Base-by-base conservation (phyloP, 2,888 invertebrate genomes). In the Lepidocyrtoides sp. region DNA sequence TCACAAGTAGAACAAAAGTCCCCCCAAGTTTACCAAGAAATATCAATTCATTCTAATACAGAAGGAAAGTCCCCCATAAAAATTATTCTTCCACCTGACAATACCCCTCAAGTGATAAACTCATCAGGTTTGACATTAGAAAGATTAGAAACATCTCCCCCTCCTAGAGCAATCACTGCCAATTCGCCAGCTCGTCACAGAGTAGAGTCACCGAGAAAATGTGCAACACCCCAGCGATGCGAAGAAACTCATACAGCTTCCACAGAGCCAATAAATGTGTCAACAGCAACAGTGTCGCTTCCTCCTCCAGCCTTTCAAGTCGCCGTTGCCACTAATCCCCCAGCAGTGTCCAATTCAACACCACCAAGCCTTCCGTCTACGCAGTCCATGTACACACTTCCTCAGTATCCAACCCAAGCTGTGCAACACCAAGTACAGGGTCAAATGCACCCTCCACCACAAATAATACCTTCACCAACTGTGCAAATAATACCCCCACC, bases 81-180 rank as follows among this genome's bases (percentile, higher is more conserved):
- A 51, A 29, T 77, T 32, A 51, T 77, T 17, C 77, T 77, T 36
- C 77, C 77, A 14, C 54, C 48, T 8, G 77, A 77, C 17, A 77
- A 77, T n/a, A 77, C 77, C 14, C 77, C 82, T 7, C 69, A 82
- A 36, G 41, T 66, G 7, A 72, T 89, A 10, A 83, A 72, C 10
- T 75, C 83, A 44, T 63, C 75, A 29, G 72, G 54, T 14, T 20
- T 81, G 14, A 29, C 89, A 60, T 12, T 66, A 51, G 36, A 69
- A 83, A 72, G 75, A 60, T 51, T 51, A 26, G 75, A 36, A 14
- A 32, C 23, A 12, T 41, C 44, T 20, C 48, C 72, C 4, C 2
- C n/a, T n/a, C 26, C 72, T 10, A 44, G 17, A 41, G 14, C 0
- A 2, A 1, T n/a, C 10, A 5, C 54, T 26, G n/a, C 14, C 8